Conservation (phyloP, 2,888 invertebrate genomes). For the Drosophila yooni region DNA sequence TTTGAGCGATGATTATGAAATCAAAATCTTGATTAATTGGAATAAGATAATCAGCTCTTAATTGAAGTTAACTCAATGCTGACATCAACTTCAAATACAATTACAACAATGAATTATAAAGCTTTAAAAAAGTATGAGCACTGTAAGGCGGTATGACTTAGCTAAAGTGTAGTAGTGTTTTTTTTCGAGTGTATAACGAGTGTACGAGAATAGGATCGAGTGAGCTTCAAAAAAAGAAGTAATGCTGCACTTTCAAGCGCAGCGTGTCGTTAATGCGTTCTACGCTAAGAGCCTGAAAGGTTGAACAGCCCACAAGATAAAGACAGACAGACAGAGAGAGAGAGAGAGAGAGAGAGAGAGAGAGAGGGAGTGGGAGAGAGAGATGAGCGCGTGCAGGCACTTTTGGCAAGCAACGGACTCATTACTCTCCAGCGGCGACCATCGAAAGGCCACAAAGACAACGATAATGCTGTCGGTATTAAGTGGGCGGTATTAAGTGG, state of each 20-base stretch:
- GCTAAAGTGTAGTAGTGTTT: background rate
- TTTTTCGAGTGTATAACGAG: conserved; percentile 1
- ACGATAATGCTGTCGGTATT: conserved; percentile 9
- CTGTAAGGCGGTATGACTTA: background rate
- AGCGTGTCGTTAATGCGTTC: conserved; percentile 70
- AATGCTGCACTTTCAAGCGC: conserved; percentile 55
- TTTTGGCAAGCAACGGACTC: conserved; percentile 44
- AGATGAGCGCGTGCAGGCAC: conserved; percentile 68
- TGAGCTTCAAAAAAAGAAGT: conserved; percentile 25
- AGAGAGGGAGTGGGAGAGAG: background rate
- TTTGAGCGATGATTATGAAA: background rate
- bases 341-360: background rate
- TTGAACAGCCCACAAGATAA: background rate
- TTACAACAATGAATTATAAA: background rate
- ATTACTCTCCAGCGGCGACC: conserved; percentile 65
- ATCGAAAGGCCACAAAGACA: conserved; percentile 48
- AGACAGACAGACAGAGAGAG: background rate
- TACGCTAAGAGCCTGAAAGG: conserved; percentile 8
- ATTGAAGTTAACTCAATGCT: background rate
- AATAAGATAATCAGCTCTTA: background rate
- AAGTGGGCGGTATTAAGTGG: conserved; percentile 38
- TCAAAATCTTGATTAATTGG: background rate
- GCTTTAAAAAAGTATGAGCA: background rate
- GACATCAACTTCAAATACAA: background rate
- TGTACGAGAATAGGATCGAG: background rate